Evolutionary conservation across 2,113 vertebrate genomes (phyloP).

Genomic region (Hemichromis elongatus): DNA sequence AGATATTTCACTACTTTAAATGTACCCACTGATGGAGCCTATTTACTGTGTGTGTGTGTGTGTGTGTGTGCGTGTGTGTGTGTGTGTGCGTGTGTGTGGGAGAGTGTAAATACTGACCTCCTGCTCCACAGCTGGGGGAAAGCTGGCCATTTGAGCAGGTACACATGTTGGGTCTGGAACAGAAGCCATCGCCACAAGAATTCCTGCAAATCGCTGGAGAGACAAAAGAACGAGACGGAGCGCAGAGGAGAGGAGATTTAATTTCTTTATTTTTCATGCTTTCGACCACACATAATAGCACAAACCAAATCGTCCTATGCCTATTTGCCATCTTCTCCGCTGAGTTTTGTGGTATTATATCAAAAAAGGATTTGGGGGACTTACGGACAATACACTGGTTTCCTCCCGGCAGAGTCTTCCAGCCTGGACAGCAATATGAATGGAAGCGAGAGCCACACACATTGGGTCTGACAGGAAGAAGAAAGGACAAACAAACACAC

Average conservation of each 20-base stretch:
- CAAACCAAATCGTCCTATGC: neutral
- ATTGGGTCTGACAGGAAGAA: constrained; percentile 81
- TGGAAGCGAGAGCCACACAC: constrained; percentile 97
- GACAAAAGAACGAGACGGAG: neutral
- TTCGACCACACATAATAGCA: neutral
- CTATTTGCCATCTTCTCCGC: neutral
- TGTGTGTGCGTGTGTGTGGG: neutral
- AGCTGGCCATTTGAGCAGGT: constrained; percentile 89
- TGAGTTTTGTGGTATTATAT: neutral
- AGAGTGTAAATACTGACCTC: constrained; percentile 66
- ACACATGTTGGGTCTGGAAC: constrained; percentile 92
- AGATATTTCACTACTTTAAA: neutral
- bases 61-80: neutral
- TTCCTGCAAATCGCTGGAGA: constrained; percentile 87
- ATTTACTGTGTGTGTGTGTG: neutral
- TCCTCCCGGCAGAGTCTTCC: constrained; percentile 95
- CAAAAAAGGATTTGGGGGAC: constrained; percentile 65
- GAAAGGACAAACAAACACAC: constrained; percentile 35
- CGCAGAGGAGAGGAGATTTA: neutral
- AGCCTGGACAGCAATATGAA: constrained; percentile 97
- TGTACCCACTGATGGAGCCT: neutral
- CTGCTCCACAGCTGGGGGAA: constrained; percentile 83
- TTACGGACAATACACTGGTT: constrained; percentile 99
- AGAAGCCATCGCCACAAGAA: constrained; percentile 90
- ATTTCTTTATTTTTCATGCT: neutral